Conservation (phyloP, 2,888 invertebrate species). For the Dryobotodes eremita region DNA sequence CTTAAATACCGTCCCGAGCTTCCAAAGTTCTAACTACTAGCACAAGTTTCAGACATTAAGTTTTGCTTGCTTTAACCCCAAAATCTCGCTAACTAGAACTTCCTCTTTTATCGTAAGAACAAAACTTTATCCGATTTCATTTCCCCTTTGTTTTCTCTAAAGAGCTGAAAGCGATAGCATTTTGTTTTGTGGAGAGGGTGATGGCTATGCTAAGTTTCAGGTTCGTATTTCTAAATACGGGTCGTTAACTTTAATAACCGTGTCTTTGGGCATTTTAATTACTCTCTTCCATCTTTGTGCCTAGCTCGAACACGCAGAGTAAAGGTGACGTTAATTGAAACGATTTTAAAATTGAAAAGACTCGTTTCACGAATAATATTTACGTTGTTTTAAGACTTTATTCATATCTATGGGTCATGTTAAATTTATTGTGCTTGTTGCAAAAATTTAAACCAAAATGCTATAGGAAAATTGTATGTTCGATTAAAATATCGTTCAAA, state of each 20-base stretch:
- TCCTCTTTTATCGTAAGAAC: constrained; percentile 29
- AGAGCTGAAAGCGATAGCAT: constrained; percentile 35
- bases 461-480: no score
- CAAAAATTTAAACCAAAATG: no score
- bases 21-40: constrained; percentile 47
- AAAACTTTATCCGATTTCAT: constrained; percentile 58
- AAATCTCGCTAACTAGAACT: constrained; percentile 52
- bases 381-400: not conserved
- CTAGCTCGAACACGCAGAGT: not conserved
- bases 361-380: not conserved
- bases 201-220: constrained; percentile 27
- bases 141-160: constrained; percentile 36
- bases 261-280: not conserved
- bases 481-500: no score
- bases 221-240: constrained; percentile 22
- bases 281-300: not conserved
- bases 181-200: constrained; percentile 22
- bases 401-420: no score
- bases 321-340: not conserved
- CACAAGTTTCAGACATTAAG: constrained; percentile 53
- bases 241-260: constrained; percentile 15
- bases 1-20: constrained; percentile 42
- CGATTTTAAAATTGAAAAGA: not conserved
- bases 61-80: constrained; percentile 48
- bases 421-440: no score